These are phyloP conservation scores for Crocidura indochinensis DNA, from an alignment of 2,797 vertebrate species.

Conservation along the genomic window DNA sequence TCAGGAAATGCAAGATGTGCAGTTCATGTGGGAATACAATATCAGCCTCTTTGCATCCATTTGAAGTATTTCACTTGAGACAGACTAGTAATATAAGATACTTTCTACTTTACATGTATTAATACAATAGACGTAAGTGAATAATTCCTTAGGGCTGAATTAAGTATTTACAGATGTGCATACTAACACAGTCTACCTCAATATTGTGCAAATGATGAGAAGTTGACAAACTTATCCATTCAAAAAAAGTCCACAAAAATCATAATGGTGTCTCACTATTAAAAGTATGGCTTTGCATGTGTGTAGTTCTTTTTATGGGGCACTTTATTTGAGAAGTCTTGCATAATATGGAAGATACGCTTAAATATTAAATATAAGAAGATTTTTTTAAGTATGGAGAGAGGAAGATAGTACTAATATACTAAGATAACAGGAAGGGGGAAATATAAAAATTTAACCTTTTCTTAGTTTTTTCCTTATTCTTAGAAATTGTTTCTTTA, in stretches of 20 bases:
- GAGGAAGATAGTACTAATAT: not conserved
- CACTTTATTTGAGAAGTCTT: slow-evolving; percentile 40
- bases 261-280: slow-evolving; percentile 24
- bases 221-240: slow-evolving; percentile 28
- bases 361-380: not conserved
- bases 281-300: not conserved
- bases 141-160: slow-evolving; percentile 73
- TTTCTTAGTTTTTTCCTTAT: not conserved
- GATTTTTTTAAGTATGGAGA: not conserved
- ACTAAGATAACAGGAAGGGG: slow-evolving; percentile 2
- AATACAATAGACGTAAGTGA: slow-evolving; percentile 72
- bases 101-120: slow-evolving; percentile 68
- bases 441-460: slow-evolving; percentile 16
- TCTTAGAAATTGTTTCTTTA: not conserved
- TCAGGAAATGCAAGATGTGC: slow-evolving; percentile 80
- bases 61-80: slow-evolving; percentile 71
- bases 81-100: slow-evolving; percentile 60
- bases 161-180: slow-evolving; percentile 63
- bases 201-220: not conserved
- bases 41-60: slow-evolving; percentile 74
- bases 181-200: slow-evolving; percentile 33
- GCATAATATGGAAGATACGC: not conserved
- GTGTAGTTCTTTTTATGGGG: not conserved
- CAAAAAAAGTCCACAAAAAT: slow-evolving; percentile 31
- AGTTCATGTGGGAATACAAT: slow-evolving; percentile 77